Base-by-base conservation (phyloP, 2,797 vertebrate genomes). In the Adelosebastes latens region DNA sequence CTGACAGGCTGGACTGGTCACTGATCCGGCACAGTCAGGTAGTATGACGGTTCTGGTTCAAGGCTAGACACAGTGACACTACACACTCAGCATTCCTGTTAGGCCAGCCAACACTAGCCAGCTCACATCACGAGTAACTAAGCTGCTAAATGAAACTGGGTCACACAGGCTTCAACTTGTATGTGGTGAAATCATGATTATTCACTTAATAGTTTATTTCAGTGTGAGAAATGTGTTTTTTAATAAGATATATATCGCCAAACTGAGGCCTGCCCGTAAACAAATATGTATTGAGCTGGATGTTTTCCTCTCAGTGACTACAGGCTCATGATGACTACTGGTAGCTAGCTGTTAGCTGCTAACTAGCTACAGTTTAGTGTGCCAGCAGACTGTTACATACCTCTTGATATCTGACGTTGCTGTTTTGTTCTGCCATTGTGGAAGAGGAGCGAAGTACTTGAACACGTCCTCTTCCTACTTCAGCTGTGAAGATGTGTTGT, bases 401-500 rank as follows among this genome's bases (percentile, higher is more conserved):
- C 94, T 95, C 94, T 65, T 95, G 94, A 66, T 96, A 96, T 83
- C 95, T 91, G 66, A 94, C 93, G 90, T 81, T 93, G 72, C 87
- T 93, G 88, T 88, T 95, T 83, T 88, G 93, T 89, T 96, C 95
- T 34, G 94, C 93, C 95, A 96, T 96, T 6, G 29, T 87, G 80
- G 31, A 88, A 81, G 75, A 85, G 70, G 66, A 36, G 14, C 32
- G 4, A 68, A 63, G 18, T 77, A 0, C 31, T 34, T 3, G 2
- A 71, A 71, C 31, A 72, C 8, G 79, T 85, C 79, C 84, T 77
- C 79, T 66, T 64, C 29, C 32, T 27, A 60, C 24, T 77, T 69
- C 8, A 62, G 67, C 2, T 12, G 34, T 49, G 13, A 76, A 78
- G 36, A 42, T 80, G 22, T 22, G 56, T 3, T 31, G 3, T 20